A percentile compares a stretch with the other conserved stretches of the same genome.
These are phyloP conservation scores for Philereme vetulata DNA, from an alignment of 2,888 invertebrate species.

Conservation along the genomic window DNA sequence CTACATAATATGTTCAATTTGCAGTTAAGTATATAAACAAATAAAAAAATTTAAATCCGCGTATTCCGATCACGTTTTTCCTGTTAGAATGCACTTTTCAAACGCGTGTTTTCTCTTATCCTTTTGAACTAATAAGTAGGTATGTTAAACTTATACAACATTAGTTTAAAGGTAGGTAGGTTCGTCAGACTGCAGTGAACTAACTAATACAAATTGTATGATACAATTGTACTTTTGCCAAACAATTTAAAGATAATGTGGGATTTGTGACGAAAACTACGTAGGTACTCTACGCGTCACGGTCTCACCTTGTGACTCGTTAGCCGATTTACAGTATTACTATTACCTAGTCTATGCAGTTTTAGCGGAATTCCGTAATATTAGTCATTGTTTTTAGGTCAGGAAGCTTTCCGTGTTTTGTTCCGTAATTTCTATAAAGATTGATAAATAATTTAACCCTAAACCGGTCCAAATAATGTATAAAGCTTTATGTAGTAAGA, in stretches of 20 bases:
- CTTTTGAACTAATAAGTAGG: too few species aligned
- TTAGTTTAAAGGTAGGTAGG: not conserved
- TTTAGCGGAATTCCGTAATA: slow-evolving; percentile 13
- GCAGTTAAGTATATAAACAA: not conserved
- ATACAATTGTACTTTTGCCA: slow-evolving; percentile 21
- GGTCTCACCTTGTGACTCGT: slow-evolving; percentile 10
- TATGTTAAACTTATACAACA: not conserved
- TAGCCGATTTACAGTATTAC: slow-evolving; percentile 6
- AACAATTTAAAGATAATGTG: slow-evolving; percentile 15
- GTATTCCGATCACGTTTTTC: too few species aligned
- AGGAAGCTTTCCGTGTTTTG: slow-evolving; percentile 19
- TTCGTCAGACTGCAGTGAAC: slow-evolving; percentile 13
- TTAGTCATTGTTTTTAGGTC: slow-evolving; percentile 29
- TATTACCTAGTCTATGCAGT: slow-evolving; percentile 27
- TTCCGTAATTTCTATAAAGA: slow-evolving; percentile 10
- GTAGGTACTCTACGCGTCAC: slow-evolving; percentile 17
- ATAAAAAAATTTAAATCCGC: not conserved
- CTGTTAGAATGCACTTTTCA: too few species aligned
- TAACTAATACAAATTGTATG: slow-evolving; percentile 8
- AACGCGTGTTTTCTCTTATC: too few species aligned
- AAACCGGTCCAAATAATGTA: too few species aligned
- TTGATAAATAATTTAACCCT: not conserved
- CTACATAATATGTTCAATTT: slow-evolving; percentile 7
- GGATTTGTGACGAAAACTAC: slow-evolving; percentile 18
- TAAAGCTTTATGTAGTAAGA: not conserved